Percentiles rank a stretch among this genome's conserved stretches.
Evolutionary conservation across 1,140 invertebrate species (phyloP).

Genomic region (Caenorhabditis elegans): WBcel235 BX284606.5:10249001-10249500

Average conservation of each 20-base stretch:
- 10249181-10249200: constrained; percentile 45
- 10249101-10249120: too few species aligned
- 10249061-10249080: too few species aligned
- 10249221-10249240: constrained; percentile 57
- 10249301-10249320: constrained; percentile 50
- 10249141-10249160: too few species aligned
- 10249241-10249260: constrained; percentile 52
- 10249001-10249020: too few species aligned
- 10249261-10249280: constrained; percentile 61
- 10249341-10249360: too few species aligned
- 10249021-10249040: too few species aligned
- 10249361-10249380: neutral
- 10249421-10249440: constrained; percentile 14
- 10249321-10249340: neutral
- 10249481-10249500: neutral
- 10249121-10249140: too few species aligned
- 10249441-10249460: constrained; percentile 9
- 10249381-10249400: neutral
- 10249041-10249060: too few species aligned
- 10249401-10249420: neutral
- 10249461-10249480: neutral
- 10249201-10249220: constrained; percentile 63
- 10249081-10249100: too few species aligned
- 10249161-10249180: neutral
- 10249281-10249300: constrained; percentile 58